Conservation (phyloP, 2,888 invertebrate species). For the Drosophila robusta region DNA sequence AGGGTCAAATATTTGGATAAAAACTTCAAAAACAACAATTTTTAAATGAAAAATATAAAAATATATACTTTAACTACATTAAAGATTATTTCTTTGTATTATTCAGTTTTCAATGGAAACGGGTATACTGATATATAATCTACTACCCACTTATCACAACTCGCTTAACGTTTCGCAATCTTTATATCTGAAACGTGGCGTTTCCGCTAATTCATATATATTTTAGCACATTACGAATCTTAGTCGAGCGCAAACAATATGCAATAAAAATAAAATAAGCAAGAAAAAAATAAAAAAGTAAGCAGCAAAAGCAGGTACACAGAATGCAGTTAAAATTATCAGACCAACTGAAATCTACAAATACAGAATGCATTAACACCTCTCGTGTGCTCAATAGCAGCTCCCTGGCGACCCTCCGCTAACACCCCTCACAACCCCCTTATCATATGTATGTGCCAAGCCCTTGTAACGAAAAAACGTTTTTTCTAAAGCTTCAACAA, state of each 20-base stretch:
- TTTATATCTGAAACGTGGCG: constrained; percentile 37
- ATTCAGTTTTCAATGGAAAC: too few species aligned
- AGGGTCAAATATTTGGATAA: too few species aligned
- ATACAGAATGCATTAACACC: constrained; percentile 71
- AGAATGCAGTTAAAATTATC: constrained; percentile 45
- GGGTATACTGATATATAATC: too few species aligned
- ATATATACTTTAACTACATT: too few species aligned
- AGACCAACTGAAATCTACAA: constrained; percentile 46
- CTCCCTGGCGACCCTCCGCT: neutral
- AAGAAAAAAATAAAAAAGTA: constrained; percentile 16
- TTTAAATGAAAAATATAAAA: neutral
- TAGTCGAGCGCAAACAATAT: constrained; percentile 23
- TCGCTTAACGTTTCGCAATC: constrained; percentile 11
- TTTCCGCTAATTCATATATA: constrained; percentile 65
- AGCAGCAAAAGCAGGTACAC: constrained; percentile 11
- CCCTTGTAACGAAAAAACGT: constrained; percentile 69
- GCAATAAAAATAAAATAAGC: constrained; percentile 33
- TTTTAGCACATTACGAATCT: constrained; percentile 56
- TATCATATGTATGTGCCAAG: constrained; percentile 20
- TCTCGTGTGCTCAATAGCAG: constrained; percentile 47
- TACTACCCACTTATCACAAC: too few species aligned
- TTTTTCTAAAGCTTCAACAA: constrained; percentile 44
- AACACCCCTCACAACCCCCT: neutral
- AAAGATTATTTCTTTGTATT: too few species aligned
- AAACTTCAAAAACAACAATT: neutral